Conservation (phyloP, 2,797 vertebrate genomes). For the Eremophila alpestris region DNA sequence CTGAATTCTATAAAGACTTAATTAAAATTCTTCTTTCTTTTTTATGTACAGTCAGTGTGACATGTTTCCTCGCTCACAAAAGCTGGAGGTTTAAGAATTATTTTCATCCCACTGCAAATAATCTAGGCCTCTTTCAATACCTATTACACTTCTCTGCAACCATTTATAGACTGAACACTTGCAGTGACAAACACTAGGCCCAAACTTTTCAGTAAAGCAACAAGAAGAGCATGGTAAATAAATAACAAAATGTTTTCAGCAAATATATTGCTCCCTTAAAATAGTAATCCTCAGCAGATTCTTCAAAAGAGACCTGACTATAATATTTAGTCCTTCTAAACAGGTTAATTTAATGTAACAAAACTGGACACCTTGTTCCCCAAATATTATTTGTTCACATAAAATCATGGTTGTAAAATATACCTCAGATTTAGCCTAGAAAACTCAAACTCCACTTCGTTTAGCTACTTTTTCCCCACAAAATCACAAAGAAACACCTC, state of each 20-base stretch:
- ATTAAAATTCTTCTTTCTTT: neutral
- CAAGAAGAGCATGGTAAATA: constrained; percentile 13
- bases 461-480: neutral
- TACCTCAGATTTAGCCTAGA: neutral
- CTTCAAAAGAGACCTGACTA: constrained; percentile 59
- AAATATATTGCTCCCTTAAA: constrained; percentile 49
- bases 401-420: neutral
- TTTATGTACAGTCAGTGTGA: neutral
- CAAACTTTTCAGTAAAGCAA: constrained; percentile 27
- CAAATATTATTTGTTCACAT: constrained; percentile 8
- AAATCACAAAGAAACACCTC: neutral
- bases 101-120: constrained; percentile 51
- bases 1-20: neutral
- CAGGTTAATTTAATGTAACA: constrained; percentile 56
- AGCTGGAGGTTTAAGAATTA: constrained; percentile 6
- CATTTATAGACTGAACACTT: constrained; percentile 38
- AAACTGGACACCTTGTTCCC: constrained; percentile 43
- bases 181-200: neutral
- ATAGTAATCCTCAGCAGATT: constrained; percentile 55
- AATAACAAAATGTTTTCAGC: constrained; percentile 52
- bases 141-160: constrained; percentile 31
- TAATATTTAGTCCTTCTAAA: constrained; percentile 53
- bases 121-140: constrained; percentile 43
- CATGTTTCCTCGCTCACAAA: neutral
- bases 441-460: constrained; percentile 18